Evolutionary conservation across 2,888 invertebrate species (phyloP).

Genomic region (Amphipyra berbera): DNA sequence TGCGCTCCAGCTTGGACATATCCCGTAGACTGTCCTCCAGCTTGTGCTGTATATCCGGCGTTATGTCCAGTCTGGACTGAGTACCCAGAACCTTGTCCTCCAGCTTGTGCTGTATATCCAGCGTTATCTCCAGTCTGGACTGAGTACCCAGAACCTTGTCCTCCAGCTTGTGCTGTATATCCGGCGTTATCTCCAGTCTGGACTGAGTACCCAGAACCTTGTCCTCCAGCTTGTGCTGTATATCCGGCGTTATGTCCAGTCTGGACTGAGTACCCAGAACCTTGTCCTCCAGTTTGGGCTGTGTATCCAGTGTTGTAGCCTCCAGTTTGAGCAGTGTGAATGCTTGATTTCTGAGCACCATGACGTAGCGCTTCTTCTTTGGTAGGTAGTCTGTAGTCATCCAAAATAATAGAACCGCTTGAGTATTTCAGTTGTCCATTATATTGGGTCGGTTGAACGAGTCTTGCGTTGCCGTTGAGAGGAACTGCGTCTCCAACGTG

Average conservation of each 20-base stretch:
- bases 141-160: constrained; percentile 22
- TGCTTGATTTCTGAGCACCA: constrained; percentile 28
- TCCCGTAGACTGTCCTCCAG: constrained; percentile 18
- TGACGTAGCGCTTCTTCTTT: constrained; percentile 61
- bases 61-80: constrained; percentile 31
- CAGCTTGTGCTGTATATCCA: too few relatives aligned
- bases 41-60: constrained; percentile 29
- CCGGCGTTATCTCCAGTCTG: constrained; percentile 38
- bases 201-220: constrained; percentile 34
- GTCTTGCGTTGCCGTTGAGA: constrained; percentile 64
- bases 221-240: background rate
- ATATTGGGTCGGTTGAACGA: constrained; percentile 78
- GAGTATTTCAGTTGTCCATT: constrained; percentile 74
- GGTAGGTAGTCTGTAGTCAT: constrained; percentile 82
- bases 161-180: constrained; percentile 31
- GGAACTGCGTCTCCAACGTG: constrained; percentile 58
- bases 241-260: too few relatives aligned
- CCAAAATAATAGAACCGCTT: constrained; percentile 82
- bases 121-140: too few relatives aligned
- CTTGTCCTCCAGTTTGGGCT: constrained; percentile 20
- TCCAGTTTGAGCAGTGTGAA: constrained; percentile 32
- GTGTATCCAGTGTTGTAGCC: constrained; percentile 30
- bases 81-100: constrained; percentile 33
- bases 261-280: constrained; percentile 5
- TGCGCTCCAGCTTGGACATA: constrained; percentile 37